A percentile compares a stretch with the other conserved stretches of the same genome.
These are phyloP conservation scores for Triplophysa tibetana DNA, from an alignment of 2,113 vertebrate species.

Conservation along the genomic window DNA sequence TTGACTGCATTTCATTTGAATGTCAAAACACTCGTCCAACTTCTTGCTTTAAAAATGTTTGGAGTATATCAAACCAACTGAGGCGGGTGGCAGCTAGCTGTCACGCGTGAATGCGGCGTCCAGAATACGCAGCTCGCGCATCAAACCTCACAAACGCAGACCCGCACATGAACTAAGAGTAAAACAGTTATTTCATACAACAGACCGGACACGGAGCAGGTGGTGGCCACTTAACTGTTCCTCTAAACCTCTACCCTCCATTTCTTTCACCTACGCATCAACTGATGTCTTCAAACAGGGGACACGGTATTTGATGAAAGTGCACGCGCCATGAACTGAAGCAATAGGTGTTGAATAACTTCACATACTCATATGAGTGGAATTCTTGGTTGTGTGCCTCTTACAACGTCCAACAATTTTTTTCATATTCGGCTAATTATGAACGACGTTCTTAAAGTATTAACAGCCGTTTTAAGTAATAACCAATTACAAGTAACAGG, in stretches of 20 bases:
- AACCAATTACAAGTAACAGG: constrained; percentile 1
- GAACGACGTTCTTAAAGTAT: constrained; percentile 6
- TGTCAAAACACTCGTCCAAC: background rate
- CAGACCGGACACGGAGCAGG: constrained; percentile 19
- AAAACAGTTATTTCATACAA: background rate
- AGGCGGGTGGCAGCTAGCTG: constrained; percentile 3
- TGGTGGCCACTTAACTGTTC: constrained; percentile 31
- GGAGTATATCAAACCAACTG: background rate
- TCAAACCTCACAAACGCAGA: constrained; percentile 22
- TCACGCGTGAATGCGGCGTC: background rate
- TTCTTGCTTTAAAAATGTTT: background rate
- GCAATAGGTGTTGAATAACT: background rate
- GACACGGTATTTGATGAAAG: constrained; percentile 12
- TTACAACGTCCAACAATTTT: background rate
- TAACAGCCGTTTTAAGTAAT: constrained; percentile 20
- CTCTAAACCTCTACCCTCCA: background rate
- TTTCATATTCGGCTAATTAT: background rate
- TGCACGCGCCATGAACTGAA: background rate
- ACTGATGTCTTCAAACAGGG: constrained; percentile 19
- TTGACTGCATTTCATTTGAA: background rate
- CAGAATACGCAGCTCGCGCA: constrained; percentile 14
- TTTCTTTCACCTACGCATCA: constrained; percentile 7
- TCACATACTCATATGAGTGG: constrained; percentile 1
- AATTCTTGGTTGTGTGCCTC: background rate
- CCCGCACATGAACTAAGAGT: background rate